Percentiles rank a stretch among this genome's conserved stretches.
Conservation (phyloP, 53 echinoderm and acorn worm genomes). For the Temnopleurus reevesii region DNA sequence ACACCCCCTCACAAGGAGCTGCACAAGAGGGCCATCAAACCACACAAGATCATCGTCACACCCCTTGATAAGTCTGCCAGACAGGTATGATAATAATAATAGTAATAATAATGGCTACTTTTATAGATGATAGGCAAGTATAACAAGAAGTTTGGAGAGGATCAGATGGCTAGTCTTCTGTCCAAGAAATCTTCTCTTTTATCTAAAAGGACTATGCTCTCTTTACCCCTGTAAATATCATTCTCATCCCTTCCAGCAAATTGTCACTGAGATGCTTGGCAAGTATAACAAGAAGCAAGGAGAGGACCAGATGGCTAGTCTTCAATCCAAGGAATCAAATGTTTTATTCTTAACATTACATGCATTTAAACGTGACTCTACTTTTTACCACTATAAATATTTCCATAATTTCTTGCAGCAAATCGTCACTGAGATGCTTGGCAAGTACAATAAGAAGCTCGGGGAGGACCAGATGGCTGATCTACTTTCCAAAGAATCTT, state of each 20-base stretch:
- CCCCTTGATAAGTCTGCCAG: background rate
- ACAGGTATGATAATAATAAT: background rate
- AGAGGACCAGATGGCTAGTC: slow-evolving; percentile 62
- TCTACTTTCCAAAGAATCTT: slow-evolving; percentile 91
- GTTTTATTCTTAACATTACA: no score
- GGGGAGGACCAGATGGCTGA: slow-evolving; percentile 86
- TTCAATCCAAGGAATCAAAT: slow-evolving; percentile 69
- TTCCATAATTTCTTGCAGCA: slow-evolving; percentile 68
- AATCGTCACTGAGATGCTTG: slow-evolving; percentile 90
- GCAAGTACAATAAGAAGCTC: slow-evolving; percentile 90
- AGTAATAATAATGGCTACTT: background rate
- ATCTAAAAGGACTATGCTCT: no score
- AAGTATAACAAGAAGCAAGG: slow-evolving; percentile 66
- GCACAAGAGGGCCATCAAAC: no score
- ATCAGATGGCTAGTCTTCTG: no score
- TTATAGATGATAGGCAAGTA: no score
- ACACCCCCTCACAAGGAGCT: no score
- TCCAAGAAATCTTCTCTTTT: no score
- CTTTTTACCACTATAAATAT: background rate
- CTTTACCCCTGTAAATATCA: no score
- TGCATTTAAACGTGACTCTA: background rate
- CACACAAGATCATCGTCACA: no score
- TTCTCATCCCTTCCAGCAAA: slow-evolving; percentile 52
- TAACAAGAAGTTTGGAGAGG: no score
- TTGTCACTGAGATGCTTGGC: no score